Base-by-base conservation (phyloP, 1,140 invertebrate species). In the Octopus bimaculoides region DNA sequence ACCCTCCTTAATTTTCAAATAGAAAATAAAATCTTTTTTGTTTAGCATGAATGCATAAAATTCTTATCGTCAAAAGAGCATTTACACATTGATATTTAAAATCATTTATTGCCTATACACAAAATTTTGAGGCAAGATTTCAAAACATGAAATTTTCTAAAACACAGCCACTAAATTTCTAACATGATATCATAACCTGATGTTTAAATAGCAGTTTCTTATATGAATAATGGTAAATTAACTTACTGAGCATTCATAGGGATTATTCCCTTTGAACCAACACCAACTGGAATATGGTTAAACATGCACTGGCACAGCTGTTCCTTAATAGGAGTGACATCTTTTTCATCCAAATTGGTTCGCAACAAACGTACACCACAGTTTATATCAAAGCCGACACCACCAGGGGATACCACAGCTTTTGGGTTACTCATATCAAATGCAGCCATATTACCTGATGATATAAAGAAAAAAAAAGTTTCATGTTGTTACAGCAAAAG, bases 281-380 rank as follows among this genome's bases (percentile, higher is more conserved):
- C 98, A 75, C 98, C 98, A 9, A 99, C 98, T 53, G 98, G 98
- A 88, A 99, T 99, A 86, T 99, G 98, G 92, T 99, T 98, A 92
- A 99, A 99, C 84, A 99, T 92, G 85, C 96, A 96, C 91, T 99
- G 98, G 0, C 98, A 95, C 79, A 99, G 89, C 92, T 98, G 95
- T 91, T 99, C 98, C 93, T 99, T 99, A 0, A 99, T 92, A 41
- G 98, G 98, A 77, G 92, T 89, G 41, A 99, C 95, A 92, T 99
- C 98, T 90, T 96, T 95, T 90, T 98, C 96, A 88, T 92, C 94
- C 17, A 99, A 92, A 92, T 99, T 99, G 17, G 98, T 99, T 85
- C 98, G 92, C 17, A 99, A 90, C 77, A 99, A 91, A 77, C 98
- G 92, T 8, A 99, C 98, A 56, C 98, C 98, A 92, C 98, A 99